Percentiles rank a stretch among this genome's conserved stretches.
Conservation (phyloP, 37 sponge, comb jelly and placozoan species). For the Oopsacas minuta region DNA sequence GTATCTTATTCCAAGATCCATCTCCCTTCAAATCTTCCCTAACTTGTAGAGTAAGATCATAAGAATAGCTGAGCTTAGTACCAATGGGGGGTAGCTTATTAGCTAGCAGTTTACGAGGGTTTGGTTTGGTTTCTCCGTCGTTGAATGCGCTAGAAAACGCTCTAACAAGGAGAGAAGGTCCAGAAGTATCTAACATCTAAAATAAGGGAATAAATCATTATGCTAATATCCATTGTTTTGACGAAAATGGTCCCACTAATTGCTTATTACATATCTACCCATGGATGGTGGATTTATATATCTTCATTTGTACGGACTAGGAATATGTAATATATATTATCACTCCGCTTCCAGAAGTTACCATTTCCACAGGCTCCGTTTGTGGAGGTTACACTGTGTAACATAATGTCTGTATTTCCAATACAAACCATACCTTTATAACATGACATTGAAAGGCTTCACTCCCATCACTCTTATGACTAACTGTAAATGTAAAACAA, state of each 20-base stretch:
- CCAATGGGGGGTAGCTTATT: neutral
- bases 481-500: slow-evolving; percentile 63
- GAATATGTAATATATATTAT: no score
- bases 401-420: no score
- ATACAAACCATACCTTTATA: neutral
- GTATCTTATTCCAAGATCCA: neutral
- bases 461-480: slow-evolving; percentile 30
- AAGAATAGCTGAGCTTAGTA: neutral
- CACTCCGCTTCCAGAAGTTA: no score
- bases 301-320: no score
- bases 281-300: no score
- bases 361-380: no score
- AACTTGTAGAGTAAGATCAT: neutral
- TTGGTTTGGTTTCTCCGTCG: neutral
- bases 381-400: no score
- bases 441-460: slow-evolving; percentile 67
- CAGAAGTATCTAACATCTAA: neutral
- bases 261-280: no score
- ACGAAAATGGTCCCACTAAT: no score
- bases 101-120: neutral
- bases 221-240: no score
- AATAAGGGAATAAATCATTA: neutral
- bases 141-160: neutral
- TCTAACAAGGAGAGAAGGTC: neutral
- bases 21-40: neutral